These are phyloP conservation scores for Ectropis crepuscularia DNA, from an alignment of 2,888 invertebrate genomes.

Conservation along the genomic window DNA sequence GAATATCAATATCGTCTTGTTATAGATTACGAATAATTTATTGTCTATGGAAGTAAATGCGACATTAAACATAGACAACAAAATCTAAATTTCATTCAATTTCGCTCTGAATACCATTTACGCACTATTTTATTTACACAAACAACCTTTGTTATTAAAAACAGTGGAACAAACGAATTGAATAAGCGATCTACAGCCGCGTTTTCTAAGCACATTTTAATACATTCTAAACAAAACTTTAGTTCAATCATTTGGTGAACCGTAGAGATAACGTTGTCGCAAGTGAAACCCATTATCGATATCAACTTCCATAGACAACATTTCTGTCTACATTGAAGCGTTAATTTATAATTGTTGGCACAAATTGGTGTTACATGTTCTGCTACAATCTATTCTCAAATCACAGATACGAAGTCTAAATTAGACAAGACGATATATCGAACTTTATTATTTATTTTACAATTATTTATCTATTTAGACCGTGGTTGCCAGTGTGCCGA, in stretches of 20 bases:
- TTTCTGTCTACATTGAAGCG: slow-evolving; percentile 30
- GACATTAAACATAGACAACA: neutral
- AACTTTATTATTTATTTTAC: slow-evolving; percentile 14
- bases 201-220: too few species aligned
- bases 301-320: slow-evolving; percentile 14
- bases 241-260: neutral
- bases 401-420: slow-evolving; percentile 57
- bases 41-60: slow-evolving; percentile 13
- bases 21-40: slow-evolving; percentile 24
- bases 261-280: neutral
- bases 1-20: slow-evolving; percentile 45
- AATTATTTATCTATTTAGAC: slow-evolving; percentile 24
- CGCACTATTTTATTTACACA: neutral
- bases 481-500: slow-evolving; percentile 73
- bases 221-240: neutral
- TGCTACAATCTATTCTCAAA: slow-evolving; percentile 57
- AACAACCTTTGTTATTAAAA: too few species aligned
- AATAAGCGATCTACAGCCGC: too few species aligned
- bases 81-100: neutral
- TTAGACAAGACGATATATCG: slow-evolving; percentile 48
- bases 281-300: neutral
- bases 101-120: neutral
- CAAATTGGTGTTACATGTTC: slow-evolving; percentile 65
- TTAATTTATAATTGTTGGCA: slow-evolving; percentile 62
- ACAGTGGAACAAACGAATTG: too few species aligned